Evolutionary conservation across 2,797 vertebrate genomes (phyloP), one percentile per base, ranked within the genome.

Genomic region (Miichthys miiuy): DNA sequence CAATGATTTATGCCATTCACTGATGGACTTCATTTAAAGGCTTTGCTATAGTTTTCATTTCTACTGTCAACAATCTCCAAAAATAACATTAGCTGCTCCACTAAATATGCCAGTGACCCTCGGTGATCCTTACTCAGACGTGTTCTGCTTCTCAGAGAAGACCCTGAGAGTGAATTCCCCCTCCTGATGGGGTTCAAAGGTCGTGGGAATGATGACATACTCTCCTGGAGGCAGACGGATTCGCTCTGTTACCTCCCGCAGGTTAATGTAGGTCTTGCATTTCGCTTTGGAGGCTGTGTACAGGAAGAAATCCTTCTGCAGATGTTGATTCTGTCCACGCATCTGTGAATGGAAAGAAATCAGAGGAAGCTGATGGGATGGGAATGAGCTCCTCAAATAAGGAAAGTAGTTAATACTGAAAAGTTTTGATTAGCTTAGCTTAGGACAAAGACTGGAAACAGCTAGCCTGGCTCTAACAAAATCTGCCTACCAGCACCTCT

Each of bases 141-240:
- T 94, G 89, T 95, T 99, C 85, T 91, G 95, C 92, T 98, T 99
- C 91, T 99, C 98, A 1, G 98, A 98, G 94, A 99, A 99, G 86
- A 99, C 98, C 81, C 98, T 95, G 71, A 99, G 96, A 79, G 99
- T 96, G 91, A 99, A 99, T 64, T 99, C 97, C 62, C 97, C 97
- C 73, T 99, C 98, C 63, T 97, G 93, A 70, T 99, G 96, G 17
- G 96, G 94, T 25, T 99, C 94, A 0, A 97, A 99, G 61, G 97
- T 99, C 0, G 98, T 97, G 41, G 98, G 98, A 76, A 99, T 92
- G 76, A 99, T 92, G 82, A 96, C 96, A 0, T 99, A 99, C 84
- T 99, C 97, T 0, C 97, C 98, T 0, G 97, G 97, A 23, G 97
- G 96, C 72, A 99, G 92, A 3, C 96, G 94, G 91, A 99, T 96